Conservation (phyloP, 2,797 vertebrate species). For the Onychomys arenicola region DNA sequence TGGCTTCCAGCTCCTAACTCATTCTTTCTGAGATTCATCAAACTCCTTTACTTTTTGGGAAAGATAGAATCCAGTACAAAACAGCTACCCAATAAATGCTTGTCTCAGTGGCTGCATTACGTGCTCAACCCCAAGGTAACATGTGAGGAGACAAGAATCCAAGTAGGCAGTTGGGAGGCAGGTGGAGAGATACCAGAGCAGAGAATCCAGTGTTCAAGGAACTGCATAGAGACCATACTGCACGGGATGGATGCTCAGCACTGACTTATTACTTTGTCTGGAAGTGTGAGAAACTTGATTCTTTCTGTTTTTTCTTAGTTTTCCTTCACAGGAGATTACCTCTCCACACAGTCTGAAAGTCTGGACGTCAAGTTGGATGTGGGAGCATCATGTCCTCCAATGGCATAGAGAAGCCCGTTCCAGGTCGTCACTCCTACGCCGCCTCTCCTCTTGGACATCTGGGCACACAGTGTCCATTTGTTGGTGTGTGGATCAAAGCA, state of each 20-base stretch:
- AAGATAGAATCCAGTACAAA: neutral
- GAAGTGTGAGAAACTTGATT: neutral
- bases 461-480: slow-evolving; percentile 96
- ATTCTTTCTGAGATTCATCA: slow-evolving; percentile 26
- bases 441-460: slow-evolving; percentile 97
- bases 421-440: slow-evolving; percentile 98
- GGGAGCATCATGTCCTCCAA: slow-evolving; percentile 97
- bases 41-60: neutral
- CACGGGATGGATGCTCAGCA: neutral
- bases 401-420: slow-evolving; percentile 97
- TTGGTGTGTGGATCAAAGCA: slow-evolving; percentile 98
- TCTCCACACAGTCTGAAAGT: slow-evolving; percentile 97
- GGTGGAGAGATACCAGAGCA: neutral
- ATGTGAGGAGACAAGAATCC: neutral
- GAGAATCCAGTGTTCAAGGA: neutral
- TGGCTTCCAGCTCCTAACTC: neutral
- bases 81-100: neutral
- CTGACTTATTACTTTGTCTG: neutral
- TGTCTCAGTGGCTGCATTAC: neutral
- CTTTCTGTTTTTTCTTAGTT: neutral
- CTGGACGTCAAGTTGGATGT: slow-evolving; percentile 96
- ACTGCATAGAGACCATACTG: neutral
- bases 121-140: neutral
- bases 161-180: neutral
- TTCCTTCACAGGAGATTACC: slow-evolving; percentile 87